Conservation (phyloP, 2,888 invertebrate genomes). For the Apoderus coryli region DNA sequence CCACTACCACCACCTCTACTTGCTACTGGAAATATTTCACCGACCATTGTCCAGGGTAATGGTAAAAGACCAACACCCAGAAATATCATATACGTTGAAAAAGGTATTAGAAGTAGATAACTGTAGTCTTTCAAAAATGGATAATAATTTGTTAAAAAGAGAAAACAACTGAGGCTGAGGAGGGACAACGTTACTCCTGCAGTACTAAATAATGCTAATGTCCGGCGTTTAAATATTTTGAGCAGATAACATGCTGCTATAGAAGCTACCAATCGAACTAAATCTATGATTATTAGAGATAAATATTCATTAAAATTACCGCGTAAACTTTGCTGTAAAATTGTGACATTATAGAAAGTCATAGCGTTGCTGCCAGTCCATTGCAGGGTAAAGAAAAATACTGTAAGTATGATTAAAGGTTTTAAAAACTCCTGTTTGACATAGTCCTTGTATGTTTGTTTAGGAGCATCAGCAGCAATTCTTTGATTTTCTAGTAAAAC, state of each 20-base stretch:
- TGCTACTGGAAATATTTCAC: conserved; percentile 49
- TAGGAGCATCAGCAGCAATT: conserved; percentile 1
- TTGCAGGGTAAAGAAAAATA: conserved; percentile 50
- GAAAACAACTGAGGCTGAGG: conserved; percentile 18
- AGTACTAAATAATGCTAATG: conserved; percentile 46
- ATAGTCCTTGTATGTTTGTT: conserved; percentile 4
- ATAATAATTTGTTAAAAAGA: conserved; percentile 13
- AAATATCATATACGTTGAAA: conserved; percentile 42
- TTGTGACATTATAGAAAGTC: conserved; percentile 52
- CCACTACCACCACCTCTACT: conserved; percentile 48
- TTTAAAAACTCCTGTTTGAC: conserved; percentile 37
- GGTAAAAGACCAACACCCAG: conserved; percentile 48
- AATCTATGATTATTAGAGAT: conserved; percentile 48
- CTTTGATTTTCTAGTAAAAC: conserved; percentile 33
- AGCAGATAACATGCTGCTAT: conserved; percentile 45
- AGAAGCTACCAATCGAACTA: conserved; percentile 44
- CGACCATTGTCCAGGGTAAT: conserved; percentile 59
- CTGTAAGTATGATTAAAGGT: conserved; percentile 43
- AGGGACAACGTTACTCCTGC: conserved; percentile 44
- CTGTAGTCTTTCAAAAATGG: conserved; percentile 19
- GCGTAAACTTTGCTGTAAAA: conserved; percentile 40
- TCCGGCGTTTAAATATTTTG: conserved; percentile 45
- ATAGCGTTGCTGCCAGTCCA: conserved; percentile 56
- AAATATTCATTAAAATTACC: conserved; percentile 45
- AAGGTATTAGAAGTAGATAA: conserved; percentile 28